Base-by-base conservation (phyloP, 1,140 invertebrate species). In the Capitella teleta region DNA sequence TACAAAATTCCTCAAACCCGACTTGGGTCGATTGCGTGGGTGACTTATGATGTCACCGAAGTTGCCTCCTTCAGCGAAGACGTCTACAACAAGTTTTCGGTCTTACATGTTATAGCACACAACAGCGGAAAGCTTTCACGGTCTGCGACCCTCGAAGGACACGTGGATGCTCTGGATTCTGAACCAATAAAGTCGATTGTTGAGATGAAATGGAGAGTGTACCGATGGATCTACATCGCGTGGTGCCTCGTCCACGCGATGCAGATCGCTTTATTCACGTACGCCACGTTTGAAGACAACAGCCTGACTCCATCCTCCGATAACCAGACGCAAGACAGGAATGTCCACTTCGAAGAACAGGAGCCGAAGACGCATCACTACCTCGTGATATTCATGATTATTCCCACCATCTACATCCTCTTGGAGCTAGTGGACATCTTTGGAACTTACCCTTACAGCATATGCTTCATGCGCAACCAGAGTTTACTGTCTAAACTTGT, bases 21-120 rank as follows among this genome's bases (percentile, higher is more conserved):
- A 19, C 28, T 47, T 10, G 45, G 45, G 4, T 47, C 45, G 14
- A 47, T 47, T n/a, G 12, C 45, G 23, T 47, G 45, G 45, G 45
- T 47, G 14, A 47, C 45, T 16, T 47, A 47, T 23, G 45, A 47
- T 30, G 30, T 47, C 25, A 47, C 45, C 5, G 45, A 47, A 14
- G 28, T 47, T 14, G 36, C 45, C 25, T 32, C n/a, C 25, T 32
- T 47, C 25, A 30, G 28, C 45, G 12, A 47, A n/a, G 28, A 32
- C 45, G 8, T n/a, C 3, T 47, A 47, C 30, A 47, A 47, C 45
- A 47, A 47, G 45, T 47, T 47, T 30, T 47, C 45, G 5, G 45
- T 47, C 28, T 30, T 47, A 23, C 45, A 47, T 30, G 24, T 47
- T 10, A 16, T 47, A 4, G 45, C 45, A 12, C 45, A 47, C 28